Evolutionary conservation across 53 echinoderm and acorn worm genomes (phyloP).

Genomic region (Crossaster papposus): DNA sequence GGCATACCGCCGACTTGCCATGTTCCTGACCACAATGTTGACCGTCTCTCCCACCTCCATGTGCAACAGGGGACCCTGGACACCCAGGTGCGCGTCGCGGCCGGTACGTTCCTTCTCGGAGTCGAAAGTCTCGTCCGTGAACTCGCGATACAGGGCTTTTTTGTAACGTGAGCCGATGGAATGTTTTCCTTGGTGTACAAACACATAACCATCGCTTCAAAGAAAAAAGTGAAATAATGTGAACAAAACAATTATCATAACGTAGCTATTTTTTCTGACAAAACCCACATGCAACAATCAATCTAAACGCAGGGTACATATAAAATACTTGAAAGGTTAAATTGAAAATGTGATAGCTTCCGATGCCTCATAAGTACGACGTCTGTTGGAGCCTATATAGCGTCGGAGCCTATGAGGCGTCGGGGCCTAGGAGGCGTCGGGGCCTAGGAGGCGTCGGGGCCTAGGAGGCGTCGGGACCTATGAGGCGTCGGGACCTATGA

Average conservation of each 20-base stretch:
- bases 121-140: constrained; percentile 71
- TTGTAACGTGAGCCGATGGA: constrained; percentile 84
- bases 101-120: constrained; percentile 43
- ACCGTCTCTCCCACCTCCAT: constrained; percentile 79
- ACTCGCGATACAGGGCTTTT: constrained; percentile 82
- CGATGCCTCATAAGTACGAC: no score
- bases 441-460: no score
- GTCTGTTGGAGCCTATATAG: no score
- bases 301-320: no score
- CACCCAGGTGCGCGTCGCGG: constrained; percentile 67
- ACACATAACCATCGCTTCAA: constrained; percentile 73
- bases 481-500: no score
- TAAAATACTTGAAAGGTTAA: no score
- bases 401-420: no score
- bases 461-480: no score
- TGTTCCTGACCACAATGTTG: constrained; percentile 77
- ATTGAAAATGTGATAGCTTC: no score
- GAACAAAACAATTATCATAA: neutral
- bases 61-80: constrained; percentile 80
- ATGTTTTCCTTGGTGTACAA: constrained; percentile 64
- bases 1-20: constrained; percentile 72
- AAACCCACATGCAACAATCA: no score
- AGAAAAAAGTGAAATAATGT: neutral
- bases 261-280: no score
- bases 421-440: no score